Evolutionary conservation across 2,888 invertebrate genomes (phyloP).

Genomic region (Smittia sp.): DNA sequence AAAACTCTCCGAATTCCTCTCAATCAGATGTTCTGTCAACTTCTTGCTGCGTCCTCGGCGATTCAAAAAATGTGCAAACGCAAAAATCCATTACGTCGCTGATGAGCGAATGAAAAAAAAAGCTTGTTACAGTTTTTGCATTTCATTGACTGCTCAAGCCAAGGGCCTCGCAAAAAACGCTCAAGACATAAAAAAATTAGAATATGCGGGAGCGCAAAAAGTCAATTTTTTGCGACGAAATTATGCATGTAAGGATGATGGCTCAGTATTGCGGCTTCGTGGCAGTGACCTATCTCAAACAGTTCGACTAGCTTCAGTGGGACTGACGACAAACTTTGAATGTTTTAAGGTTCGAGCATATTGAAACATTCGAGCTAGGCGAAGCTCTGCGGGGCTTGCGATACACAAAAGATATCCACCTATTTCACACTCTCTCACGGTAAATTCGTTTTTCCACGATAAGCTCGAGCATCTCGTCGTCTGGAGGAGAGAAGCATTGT

Average conservation of each 20-base stretch:
- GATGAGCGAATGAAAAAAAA: not conserved
- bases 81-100: not conserved
- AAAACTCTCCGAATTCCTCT: not conserved
- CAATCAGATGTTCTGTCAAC: conserved; percentile 18
- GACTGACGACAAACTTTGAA: not conserved
- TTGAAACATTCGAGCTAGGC: not conserved
- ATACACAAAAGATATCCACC: not conserved
- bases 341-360: not conserved
- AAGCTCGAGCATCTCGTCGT: not conserved
- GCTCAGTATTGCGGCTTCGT: not conserved
- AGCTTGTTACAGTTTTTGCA: conserved; percentile 18
- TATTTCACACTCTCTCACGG: conserved; percentile 13
- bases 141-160: conserved; percentile 18
- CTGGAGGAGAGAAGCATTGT: not conserved
- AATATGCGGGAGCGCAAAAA: conserved; percentile 20
- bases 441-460: not conserved
- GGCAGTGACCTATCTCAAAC: conserved; percentile 19
- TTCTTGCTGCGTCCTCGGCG: not conserved
- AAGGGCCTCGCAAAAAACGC: conserved; percentile 6
- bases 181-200: conserved; percentile 23
- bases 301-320: too few relatives aligned
- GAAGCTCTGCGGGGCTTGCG: not conserved
- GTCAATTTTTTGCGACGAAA: not conserved
- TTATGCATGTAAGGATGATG: conserved; percentile 23
- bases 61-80: conserved; percentile 1